Base-by-base conservation (phyloP, 2,797 vertebrate species). In the Parauchenoglanis punctatus region DNA sequence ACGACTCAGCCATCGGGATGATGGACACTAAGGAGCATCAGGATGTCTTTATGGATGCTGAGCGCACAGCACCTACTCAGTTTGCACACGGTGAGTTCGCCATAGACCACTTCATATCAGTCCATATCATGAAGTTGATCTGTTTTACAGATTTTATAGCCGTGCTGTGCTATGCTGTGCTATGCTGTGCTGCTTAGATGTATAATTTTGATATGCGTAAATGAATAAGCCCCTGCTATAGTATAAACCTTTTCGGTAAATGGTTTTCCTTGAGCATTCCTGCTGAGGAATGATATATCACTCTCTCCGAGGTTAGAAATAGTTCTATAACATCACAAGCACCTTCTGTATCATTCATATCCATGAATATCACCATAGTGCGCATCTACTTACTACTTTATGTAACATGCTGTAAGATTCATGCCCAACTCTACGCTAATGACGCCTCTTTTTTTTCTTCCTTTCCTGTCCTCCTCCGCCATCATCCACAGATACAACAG, bases 71-170 rank as follows among this genome's bases (percentile, higher is more conserved):
- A 93, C 94, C 94, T 93, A 94, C 94, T 83, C 96, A 97, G 92
- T 97, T 97, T 89, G 94, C 95, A 7, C 95, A 96, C 94, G 97
- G 97, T 98, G 94, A 97, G 96, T 93, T 90, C 75, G 23, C 35
- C 31, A 73, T 70, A 28, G 35, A 40, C 23, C 65, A 54, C 17
- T 6, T 61, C 59, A 46, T 17, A 63, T 28, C 25, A 67, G 25
- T 83, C 13, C 25, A 13, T 44, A 59, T 15, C 35, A 44, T 44
- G 1, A 46, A n/a, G 23, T 85, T 44, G 20, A 63, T 46, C 25
- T 78, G 12, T 20, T 31, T 35, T 23, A 4, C 28, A 35, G 52
- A n/a, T 3, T 78, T 28, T 28, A 28, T 17, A 54, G 13, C 28
- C 31, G 76, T 10, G 23, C 58, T 40, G 56, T 15, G 11, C 2